Evolutionary conservation across 1,140 invertebrate genomes (phyloP).

Genomic region (Pseudomyrmex flavicornis): DNA sequence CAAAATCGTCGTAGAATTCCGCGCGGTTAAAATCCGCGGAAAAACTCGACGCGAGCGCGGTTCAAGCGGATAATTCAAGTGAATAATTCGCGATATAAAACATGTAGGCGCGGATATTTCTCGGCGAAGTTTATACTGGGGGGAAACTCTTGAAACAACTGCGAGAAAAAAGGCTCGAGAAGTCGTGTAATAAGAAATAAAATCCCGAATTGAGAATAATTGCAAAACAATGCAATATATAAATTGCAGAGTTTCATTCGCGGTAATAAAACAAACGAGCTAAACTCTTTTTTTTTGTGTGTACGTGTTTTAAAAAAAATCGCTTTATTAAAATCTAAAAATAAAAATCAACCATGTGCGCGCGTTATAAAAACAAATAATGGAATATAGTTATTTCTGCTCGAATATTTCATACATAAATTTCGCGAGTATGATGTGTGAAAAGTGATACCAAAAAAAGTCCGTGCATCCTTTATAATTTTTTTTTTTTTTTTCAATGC

Average conservation of each 20-base stretch:
- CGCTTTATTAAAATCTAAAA: no score
- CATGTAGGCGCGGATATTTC: neutral
- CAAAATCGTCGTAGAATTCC: constrained; percentile 6
- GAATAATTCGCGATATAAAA: constrained; percentile 40
- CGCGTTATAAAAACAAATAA: no score
- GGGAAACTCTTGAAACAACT: no score
- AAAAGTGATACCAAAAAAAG: neutral
- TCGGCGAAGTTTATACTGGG: no score
- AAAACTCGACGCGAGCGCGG: constrained; percentile 18
- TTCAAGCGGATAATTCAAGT: constrained; percentile 24
- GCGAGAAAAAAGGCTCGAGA: neutral
- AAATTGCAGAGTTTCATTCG: no score
- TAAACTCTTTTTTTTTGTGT: no score
- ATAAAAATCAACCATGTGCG: no score
- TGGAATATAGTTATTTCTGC: no score
- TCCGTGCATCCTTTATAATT: neutral
- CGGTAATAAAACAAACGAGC: no score
- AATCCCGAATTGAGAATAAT: neutral
- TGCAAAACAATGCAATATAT: no score
- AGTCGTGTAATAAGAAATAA: neutral
- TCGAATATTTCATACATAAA: neutral
- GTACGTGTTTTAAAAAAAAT: no score
- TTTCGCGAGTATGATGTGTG: neutral
- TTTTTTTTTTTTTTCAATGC: neutral
- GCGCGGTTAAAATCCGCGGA: constrained; percentile 23